phyloP scores from a whole-genome alignment of 2,888 invertebrate species.

The Gastrophysa polygoni region DNA sequence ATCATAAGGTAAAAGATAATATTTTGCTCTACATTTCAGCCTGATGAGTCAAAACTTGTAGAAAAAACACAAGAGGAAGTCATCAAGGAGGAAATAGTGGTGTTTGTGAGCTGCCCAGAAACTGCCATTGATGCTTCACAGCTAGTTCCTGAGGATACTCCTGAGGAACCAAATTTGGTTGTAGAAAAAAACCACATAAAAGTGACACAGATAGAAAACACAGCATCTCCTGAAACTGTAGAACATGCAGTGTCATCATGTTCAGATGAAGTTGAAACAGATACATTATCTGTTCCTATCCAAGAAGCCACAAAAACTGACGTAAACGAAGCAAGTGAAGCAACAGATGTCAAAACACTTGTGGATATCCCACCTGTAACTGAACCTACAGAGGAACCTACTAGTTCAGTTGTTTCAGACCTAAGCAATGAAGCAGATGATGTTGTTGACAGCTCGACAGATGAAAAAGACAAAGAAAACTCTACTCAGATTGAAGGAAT shows the following conservation, averaged over 20 bases:
- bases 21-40: conserved; percentile 6
- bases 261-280: conserved; percentile 37
- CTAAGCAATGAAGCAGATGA: conserved; percentile 9
- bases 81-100: conserved; percentile 51
- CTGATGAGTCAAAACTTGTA: conserved; percentile 15
- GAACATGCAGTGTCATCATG: conserved; percentile 19
- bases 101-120: neutral
- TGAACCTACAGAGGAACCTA: conserved; percentile 1
- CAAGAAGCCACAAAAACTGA: conserved; percentile 8
- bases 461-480: conserved; percentile 8
- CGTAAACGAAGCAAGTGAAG: conserved; percentile 18
- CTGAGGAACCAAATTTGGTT: conserved; percentile 2
- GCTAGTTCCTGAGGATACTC: neutral
- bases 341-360: neutral
- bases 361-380: neutral
- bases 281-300: conserved; percentile 14
- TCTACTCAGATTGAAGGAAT: conserved; percentile 30
- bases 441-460: conserved; percentile 22
- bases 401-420: conserved; percentile 9
- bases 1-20: too few species aligned
- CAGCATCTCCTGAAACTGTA: neutral
- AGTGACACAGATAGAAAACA: conserved; percentile 1
- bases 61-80: conserved; percentile 49
- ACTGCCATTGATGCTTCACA: conserved; percentile 6
- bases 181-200: conserved; percentile 2